Base-by-base conservation (phyloP, 2,888 invertebrate species). In the Volucella bombylans region DNA sequence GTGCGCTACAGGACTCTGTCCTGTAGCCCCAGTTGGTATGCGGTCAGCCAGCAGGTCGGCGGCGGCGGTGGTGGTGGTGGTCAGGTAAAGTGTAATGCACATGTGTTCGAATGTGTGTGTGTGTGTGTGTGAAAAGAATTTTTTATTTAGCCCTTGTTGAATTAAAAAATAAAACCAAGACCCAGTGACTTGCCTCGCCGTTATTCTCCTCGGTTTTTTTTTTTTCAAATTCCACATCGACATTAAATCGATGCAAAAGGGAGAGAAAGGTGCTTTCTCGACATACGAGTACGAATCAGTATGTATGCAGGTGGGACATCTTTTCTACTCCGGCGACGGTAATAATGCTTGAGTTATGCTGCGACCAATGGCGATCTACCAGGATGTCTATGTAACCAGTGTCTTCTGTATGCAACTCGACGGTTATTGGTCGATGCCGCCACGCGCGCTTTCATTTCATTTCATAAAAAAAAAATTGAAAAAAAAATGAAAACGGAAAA, bases 311-410 rank as follows among this genome's bases (percentile, higher is more conserved):
- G 85, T 85, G 85, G 85, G 81, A 85, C 81, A 85, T 85, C 85
- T 85, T 85, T 85, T 85, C 85, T 85, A 85, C 81, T 85, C 81
- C 81, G 76, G 71, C 76, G 77, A 85, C 68, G 81, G 85, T 85
- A 85, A 85, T 85, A 85, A 85, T 85, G 76, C 81, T 81, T 87
- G 86, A 86, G 86, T 86, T 87, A 86, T 82, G 83, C 83, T 87
- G 85, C 86, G 87, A 87, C 87, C 87, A 87, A 87, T 87, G 86
- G 87, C 87, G 86, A 87, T 85, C 87, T 85, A 82, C 86, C 83
- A 87, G 81, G 83, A 86, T 87, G 87, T 83, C 86, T 87, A 87
- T 87, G 87, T 87, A 87, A 87, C 78, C 82, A 82, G 77, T 86
- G 85, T 86, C 87, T 87, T 87, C 86, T 86, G 87, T 87, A 86